phyloP scores from a whole-genome alignment of 2,888 invertebrate species.

The Cerastoderma edule region DNA sequence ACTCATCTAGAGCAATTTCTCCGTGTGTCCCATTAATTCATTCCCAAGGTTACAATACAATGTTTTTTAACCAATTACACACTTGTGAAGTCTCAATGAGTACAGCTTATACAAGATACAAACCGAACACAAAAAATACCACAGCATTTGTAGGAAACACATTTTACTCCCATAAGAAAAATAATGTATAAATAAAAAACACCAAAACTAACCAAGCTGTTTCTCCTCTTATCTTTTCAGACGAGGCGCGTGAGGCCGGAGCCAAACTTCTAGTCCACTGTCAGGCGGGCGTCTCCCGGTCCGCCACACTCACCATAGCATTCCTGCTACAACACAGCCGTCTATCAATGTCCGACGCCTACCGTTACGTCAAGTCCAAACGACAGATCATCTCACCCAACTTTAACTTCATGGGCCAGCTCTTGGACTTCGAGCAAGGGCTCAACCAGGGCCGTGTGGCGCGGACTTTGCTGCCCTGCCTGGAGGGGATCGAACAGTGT shows the following conservation, averaged over 20 bases:
- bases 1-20: too few relatives aligned
- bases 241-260: constrained; percentile 89
- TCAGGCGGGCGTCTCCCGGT: constrained; percentile 97
- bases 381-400: constrained; percentile 97
- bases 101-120: too few relatives aligned
- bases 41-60: too few relatives aligned
- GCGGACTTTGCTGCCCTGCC: constrained; percentile 17
- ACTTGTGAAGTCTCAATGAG: too few relatives aligned
- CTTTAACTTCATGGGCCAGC: constrained; percentile 96
- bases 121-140: too few relatives aligned
- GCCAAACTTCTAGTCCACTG: constrained; percentile 95
- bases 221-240: constrained; percentile 86
- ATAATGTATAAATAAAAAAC: too few relatives aligned
- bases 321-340: constrained; percentile 94
- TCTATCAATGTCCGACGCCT: constrained; percentile 93
- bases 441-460: constrained; percentile 70
- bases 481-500: constrained; percentile 5
- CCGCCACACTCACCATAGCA: constrained; percentile 97
- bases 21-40: too few relatives aligned
- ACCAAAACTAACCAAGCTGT: too few relatives aligned
- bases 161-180: too few relatives aligned
- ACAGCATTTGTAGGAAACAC: too few relatives aligned
- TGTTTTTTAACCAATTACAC: too few relatives aligned
- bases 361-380: constrained; percentile 92
- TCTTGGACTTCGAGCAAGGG: constrained; percentile 91